Evolutionary conservation across 2,888 invertebrate genomes (phyloP).

Genomic region (Ectemnius continuus): DNA sequence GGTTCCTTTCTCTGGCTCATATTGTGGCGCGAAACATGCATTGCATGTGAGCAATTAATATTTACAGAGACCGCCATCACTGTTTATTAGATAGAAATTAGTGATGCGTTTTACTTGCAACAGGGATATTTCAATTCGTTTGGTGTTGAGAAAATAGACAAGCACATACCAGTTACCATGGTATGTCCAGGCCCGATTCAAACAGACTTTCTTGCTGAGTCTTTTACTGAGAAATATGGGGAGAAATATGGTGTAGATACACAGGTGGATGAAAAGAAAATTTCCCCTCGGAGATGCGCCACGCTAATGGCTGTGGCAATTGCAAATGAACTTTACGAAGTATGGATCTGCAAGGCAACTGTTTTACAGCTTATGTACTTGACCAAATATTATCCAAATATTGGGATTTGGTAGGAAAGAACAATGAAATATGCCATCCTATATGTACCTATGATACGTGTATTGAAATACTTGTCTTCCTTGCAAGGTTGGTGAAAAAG

Average conservation of each 20-base stretch:
- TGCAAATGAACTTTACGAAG: slow-evolving; percentile 82
- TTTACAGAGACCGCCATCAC: too few species aligned
- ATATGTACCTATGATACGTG: too few species aligned
- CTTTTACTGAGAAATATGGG: slow-evolving; percentile 84
- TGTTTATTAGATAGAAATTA: neutral
- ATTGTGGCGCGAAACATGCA: slow-evolving; percentile 88
- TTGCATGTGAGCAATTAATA: slow-evolving; percentile 81
- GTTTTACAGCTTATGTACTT: slow-evolving; percentile 65
- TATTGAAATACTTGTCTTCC: neutral
- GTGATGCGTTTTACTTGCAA: slow-evolving; percentile 31
- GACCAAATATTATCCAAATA: slow-evolving; percentile 65
- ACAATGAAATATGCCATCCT: too few species aligned
- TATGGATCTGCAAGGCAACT: slow-evolving; percentile 82
- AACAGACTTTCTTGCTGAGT: slow-evolving; percentile 84
- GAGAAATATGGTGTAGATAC: slow-evolving; percentile 77
- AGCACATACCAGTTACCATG: slow-evolving; percentile 83
- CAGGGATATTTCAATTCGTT: slow-evolving; percentile 87
- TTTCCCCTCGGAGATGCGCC: slow-evolving; percentile 81
- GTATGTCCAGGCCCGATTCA: slow-evolving; percentile 89
- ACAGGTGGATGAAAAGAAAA: slow-evolving; percentile 78
- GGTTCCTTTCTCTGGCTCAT: slow-evolving; percentile 84
- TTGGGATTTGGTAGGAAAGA: slow-evolving; percentile 56
- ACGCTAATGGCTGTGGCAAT: slow-evolving; percentile 81
- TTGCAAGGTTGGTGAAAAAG: slow-evolving; percentile 53
- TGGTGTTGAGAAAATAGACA: slow-evolving; percentile 81